phyloP scores from a whole-genome alignment of 1,140 invertebrate genomes.

The Drosophila virilis region DNA sequence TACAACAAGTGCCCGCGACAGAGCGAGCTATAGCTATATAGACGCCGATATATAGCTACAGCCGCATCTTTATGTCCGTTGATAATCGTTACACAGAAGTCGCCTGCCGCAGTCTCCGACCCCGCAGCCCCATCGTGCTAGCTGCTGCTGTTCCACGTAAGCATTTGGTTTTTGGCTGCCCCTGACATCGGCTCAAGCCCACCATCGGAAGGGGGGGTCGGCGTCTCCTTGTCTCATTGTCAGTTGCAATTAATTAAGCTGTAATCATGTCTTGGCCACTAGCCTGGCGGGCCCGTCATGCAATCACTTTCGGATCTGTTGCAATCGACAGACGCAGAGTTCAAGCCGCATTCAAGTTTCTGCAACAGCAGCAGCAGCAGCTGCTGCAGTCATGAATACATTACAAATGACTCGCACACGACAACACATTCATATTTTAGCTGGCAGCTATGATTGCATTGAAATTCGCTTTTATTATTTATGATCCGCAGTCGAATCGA shows the following conservation, averaged over 20 bases:
- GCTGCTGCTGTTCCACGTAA: not conserved
- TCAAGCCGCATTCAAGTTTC: slow-evolving; percentile 26
- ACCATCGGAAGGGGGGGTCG: not conserved
- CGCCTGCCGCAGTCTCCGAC: not conserved
- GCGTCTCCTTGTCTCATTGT: slow-evolving; percentile 57
- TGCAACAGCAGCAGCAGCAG: not conserved
- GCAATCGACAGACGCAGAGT: slow-evolving; percentile 28
- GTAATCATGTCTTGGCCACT: slow-evolving; percentile 72
- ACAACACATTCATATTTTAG: slow-evolving; percentile 2
- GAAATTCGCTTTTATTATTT: slow-evolving; percentile 6
- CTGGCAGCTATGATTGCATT: slow-evolving; percentile 16
- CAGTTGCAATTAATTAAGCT: slow-evolving; percentile 67
- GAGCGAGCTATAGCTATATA: slow-evolving; percentile 7
- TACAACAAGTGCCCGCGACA: slow-evolving; percentile 25
- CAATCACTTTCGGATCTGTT: slow-evolving; percentile 48
- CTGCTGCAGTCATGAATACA: slow-evolving; percentile 5
- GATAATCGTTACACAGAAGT: slow-evolving; percentile 31
- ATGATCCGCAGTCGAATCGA: not conserved
- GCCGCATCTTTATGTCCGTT: slow-evolving; percentile 27
- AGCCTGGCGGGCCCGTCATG: slow-evolving; percentile 11
- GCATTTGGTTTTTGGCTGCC: slow-evolving; percentile 41
- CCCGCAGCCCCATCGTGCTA: not conserved
- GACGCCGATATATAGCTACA: not conserved
- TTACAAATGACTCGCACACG: slow-evolving; percentile 16
- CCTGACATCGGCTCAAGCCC: slow-evolving; percentile 53